Conservation (phyloP, 2,113 vertebrate species). For the rabbit (Oryctolagus cuniculus) region mOryCun1.1 NC_091435.1:171251501-171252000, state of each 20-base stretch:
- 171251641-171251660: neutral
- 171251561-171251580: neutral
- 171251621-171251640: neutral
- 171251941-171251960: neutral
- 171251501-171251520: neutral
- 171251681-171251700: neutral
- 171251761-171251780: no score
- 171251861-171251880: neutral
- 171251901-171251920: neutral
- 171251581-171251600: neutral
- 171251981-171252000: neutral
- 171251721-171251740: neutral
- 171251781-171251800: neutral
- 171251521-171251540: neutral
- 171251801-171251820: neutral
- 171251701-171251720: neutral
- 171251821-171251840: no score
- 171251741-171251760: no score
- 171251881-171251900: neutral
- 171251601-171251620: neutral
- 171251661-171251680: neutral
- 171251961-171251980: neutral
- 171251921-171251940: neutral
- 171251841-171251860: neutral
- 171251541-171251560: neutral